These are phyloP conservation scores for Adrianichthys oophorus DNA, from an alignment of 2,797 vertebrate species.

Conservation along the genomic window DNA sequence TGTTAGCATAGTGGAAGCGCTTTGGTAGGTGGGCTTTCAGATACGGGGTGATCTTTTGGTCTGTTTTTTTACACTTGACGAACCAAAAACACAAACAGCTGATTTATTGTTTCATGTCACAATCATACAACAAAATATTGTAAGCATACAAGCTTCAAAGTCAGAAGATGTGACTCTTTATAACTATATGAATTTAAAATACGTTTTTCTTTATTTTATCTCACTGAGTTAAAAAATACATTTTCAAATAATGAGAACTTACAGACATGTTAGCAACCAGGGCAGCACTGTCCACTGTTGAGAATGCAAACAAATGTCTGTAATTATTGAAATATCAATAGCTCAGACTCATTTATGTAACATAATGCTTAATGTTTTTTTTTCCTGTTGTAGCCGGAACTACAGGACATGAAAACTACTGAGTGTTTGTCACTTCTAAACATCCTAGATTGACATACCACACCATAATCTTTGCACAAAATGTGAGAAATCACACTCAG, in stretches of 20 bases:
- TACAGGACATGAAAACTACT: no score
- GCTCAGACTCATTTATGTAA: background rate
- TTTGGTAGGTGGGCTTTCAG: slow-evolving; percentile 78
- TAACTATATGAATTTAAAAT: background rate
- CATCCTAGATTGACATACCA: no score
- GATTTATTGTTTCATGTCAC: background rate
- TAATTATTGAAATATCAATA: background rate
- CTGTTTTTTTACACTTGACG: slow-evolving; percentile 69
- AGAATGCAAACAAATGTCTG: background rate
- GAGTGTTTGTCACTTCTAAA: no score
- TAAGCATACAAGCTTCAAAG: no score
- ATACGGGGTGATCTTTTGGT: slow-evolving; percentile 75
- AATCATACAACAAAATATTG: no score
- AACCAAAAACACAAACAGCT: background rate
- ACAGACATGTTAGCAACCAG: slow-evolving; percentile 80
- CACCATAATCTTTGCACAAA: no score
- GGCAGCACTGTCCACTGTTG: slow-evolving; percentile 69
- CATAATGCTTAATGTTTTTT: background rate
- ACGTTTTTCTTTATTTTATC: no score
- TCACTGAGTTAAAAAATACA: background rate
- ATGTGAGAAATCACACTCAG: no score
- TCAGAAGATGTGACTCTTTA: background rate
- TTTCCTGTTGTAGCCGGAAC: background rate
- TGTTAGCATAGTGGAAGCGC: slow-evolving; percentile 79
- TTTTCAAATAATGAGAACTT: slow-evolving; percentile 28